Evolutionary conservation across 2,888 invertebrate genomes (phyloP).

Genomic region (Subacronicta megacephala): DNA sequence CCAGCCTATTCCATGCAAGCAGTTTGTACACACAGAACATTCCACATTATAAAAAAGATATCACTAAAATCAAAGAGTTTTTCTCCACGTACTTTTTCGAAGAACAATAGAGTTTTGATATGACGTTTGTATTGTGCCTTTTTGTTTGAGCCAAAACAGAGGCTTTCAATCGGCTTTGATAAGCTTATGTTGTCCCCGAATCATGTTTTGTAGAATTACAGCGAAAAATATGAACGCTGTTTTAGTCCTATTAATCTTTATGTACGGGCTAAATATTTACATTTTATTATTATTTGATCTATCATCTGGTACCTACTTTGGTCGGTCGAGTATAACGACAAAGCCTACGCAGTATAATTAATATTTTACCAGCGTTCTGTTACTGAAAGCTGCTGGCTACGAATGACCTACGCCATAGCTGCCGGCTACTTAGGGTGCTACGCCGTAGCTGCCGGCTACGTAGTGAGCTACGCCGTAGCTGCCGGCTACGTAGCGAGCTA

Average conservation of each 20-base stretch:
- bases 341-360: background rate
- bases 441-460: too few species aligned
- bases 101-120: constrained; percentile 12
- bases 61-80: constrained; percentile 5
- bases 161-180: constrained; percentile 24
- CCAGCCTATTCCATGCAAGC: constrained; percentile 1
- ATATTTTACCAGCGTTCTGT: too few species aligned
- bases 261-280: constrained; percentile 1
- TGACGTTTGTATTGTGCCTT: background rate
- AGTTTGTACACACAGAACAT: constrained; percentile 7
- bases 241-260: background rate
- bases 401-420: too few species aligned
- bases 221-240: constrained; percentile 3
- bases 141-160: constrained; percentile 10
- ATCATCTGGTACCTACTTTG: background rate
- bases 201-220: constrained; percentile 6
- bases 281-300: constrained; percentile 4
- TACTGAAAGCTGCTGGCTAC: too few species aligned
- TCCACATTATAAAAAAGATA: background rate
- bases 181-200: constrained; percentile 4
- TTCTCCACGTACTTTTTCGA: background rate
- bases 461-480: too few species aligned
- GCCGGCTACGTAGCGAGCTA: constrained; percentile 5
- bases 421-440: too few species aligned
- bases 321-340: background rate